Conservation (phyloP, 2,797 vertebrate species). For the Pipistrellus kuhlii region DNA sequence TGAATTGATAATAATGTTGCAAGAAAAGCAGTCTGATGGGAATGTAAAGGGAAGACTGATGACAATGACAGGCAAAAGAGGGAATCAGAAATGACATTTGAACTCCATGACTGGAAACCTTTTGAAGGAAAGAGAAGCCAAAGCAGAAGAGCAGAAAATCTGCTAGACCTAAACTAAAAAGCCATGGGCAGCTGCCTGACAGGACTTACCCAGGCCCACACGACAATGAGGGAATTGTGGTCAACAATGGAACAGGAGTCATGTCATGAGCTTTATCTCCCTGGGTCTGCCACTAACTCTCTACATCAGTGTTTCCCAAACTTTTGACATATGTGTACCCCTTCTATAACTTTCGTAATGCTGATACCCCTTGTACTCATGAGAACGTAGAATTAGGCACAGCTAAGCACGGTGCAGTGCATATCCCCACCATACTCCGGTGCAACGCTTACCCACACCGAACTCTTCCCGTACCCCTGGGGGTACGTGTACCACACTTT, state of each 20-base stretch:
- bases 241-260: background rate
- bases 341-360: too few species aligned
- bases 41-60: background rate
- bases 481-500: too few species aligned
- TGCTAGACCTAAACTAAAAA: background rate
- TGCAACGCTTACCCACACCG: too few species aligned
- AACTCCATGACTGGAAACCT: background rate
- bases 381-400: too few species aligned
- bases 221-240: background rate
- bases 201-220: background rate
- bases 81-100: background rate
- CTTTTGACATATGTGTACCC: too few species aligned
- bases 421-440: too few species aligned
- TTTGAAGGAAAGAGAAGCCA: background rate
- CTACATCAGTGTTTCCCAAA: background rate
- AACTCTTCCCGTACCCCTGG: too few species aligned
- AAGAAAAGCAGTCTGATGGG: background rate
- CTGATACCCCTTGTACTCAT: too few species aligned
- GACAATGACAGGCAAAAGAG: background rate
- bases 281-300: background rate
- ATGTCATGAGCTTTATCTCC: background rate
- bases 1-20: background rate
- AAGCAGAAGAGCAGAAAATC: background rate
- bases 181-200: accelerated
- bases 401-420: too few species aligned